Percentiles rank a stretch among this genome's conserved stretches.
Evolutionary conservation across 1,140 invertebrate genomes (phyloP).

Genomic region (Agrilus planipennis): DNA sequence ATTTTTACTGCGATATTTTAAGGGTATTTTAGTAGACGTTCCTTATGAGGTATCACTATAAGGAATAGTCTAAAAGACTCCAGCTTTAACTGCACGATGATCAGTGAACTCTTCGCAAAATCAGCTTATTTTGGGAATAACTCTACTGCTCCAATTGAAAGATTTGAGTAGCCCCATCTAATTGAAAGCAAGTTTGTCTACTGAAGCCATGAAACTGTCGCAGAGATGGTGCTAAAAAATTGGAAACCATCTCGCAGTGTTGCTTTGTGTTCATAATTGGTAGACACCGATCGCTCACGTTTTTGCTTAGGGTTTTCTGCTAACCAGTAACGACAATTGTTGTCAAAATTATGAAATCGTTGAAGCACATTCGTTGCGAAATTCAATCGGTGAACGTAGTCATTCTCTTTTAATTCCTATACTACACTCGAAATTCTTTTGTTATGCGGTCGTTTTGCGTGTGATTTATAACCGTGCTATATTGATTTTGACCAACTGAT

Average conservation of each 20-base stretch:
- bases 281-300: background rate
- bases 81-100: too few relatives aligned
- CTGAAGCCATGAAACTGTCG: constrained; percentile 1
- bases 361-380: background rate
- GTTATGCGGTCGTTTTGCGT: too few relatives aligned
- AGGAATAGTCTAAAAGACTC: too few relatives aligned
- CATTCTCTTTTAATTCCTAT: background rate
- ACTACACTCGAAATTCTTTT: too few relatives aligned
- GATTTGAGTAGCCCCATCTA: background rate
- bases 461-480: too few relatives aligned
- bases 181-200: background rate
- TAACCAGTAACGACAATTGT: too few relatives aligned
- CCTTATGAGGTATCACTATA: too few relatives aligned
- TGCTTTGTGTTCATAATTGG: background rate
- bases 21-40: too few relatives aligned
- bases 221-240: background rate
- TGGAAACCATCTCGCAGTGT: background rate
- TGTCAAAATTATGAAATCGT: background rate
- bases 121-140: background rate
- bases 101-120: background rate
- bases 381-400: background rate
- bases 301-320: too few relatives aligned
- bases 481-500: too few relatives aligned
- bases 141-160: background rate
- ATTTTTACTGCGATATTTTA: too few relatives aligned